Evolutionary conservation across 2,888 invertebrate species (phyloP).

Genomic region (Cosmia pyralina): DNA sequence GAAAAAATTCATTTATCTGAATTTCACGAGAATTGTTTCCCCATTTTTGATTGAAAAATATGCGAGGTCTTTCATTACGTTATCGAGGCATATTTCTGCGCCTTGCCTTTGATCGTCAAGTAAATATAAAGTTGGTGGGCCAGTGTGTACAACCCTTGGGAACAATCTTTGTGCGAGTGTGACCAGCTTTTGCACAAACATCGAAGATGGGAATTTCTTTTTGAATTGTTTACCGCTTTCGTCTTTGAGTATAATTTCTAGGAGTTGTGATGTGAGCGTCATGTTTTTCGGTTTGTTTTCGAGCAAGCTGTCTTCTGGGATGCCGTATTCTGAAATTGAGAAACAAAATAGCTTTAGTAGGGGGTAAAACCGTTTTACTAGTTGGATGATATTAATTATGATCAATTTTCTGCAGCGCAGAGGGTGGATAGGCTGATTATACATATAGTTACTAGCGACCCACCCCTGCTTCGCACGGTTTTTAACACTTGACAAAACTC

Average conservation of each 20-base stretch:
- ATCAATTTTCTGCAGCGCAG: not conserved
- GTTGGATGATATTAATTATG: not conserved
- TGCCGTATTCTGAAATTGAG: conserved; percentile 93
- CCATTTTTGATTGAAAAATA: conserved; percentile 96
- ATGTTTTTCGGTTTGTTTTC: conserved; percentile 86
- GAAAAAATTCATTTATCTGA: conserved; percentile 80
- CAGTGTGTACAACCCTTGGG: conserved; percentile 81
- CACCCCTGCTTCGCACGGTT: too few relatives aligned
- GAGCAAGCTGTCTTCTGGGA: conserved; percentile 94
- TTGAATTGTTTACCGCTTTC: conserved; percentile 90
- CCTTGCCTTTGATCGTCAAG: conserved; percentile 90
- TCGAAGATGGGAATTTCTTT: conserved; percentile 94
- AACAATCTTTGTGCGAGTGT: conserved; percentile 95
- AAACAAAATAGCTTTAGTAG: not conserved
- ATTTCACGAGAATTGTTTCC: conserved; percentile 94
- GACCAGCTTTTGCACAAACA: conserved; percentile 95
- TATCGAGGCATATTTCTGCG: conserved; percentile 94
- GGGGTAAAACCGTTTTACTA: not conserved
- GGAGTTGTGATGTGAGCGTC: conserved; percentile 92
- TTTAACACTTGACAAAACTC: too few relatives aligned
- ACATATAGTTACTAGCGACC: too few relatives aligned
- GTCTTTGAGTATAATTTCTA: conserved; percentile 89
- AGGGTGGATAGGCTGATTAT: not conserved
- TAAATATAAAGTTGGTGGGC: conserved; percentile 85
- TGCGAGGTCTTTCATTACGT: conserved; percentile 94